Conservation (phyloP, 2,888 invertebrate species). For the Lacanobia oleracea region DNA sequence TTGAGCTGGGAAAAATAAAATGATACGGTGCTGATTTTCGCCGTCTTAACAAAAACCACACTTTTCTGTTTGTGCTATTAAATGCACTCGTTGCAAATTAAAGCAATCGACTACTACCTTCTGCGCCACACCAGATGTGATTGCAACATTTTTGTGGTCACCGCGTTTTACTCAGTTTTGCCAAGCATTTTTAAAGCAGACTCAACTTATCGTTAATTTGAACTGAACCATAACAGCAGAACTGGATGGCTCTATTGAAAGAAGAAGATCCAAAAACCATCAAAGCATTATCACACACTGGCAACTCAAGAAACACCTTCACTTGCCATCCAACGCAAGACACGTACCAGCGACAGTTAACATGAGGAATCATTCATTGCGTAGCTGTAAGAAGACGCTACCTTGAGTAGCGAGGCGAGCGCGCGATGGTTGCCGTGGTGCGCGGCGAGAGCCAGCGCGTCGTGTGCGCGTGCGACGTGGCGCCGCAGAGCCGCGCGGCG, state of each 20-base stretch:
- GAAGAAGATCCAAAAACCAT: not conserved
- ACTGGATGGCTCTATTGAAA: not conserved
- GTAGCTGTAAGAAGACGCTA: conserved; percentile 56
- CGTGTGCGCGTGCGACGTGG: conserved; percentile 81
- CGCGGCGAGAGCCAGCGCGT: conserved; percentile 72
- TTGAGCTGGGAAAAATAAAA: not conserved
- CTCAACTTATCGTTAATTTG: no score
- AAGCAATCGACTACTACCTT: not conserved
- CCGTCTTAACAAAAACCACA: not conserved
- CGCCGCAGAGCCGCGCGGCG: conserved; percentile 84
- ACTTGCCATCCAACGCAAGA: conserved; percentile 1
- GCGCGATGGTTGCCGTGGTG: conserved; percentile 74
- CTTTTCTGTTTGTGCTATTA: not conserved
- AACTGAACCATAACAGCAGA: not conserved
- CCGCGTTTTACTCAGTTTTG: no score
- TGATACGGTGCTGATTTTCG: not conserved
- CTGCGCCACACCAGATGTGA: not conserved
- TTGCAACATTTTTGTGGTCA: not conserved
- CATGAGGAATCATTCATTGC: conserved; percentile 27
- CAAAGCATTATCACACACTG: not conserved
- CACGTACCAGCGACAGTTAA: conserved; percentile 36
- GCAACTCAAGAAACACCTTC: not conserved
- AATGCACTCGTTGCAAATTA: not conserved
- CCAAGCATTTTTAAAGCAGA: no score
- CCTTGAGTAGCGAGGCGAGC: conserved; percentile 81